phyloP scores from a whole-genome alignment of 2,888 invertebrate genomes.

The Lasioglossum calceatum region DNA sequence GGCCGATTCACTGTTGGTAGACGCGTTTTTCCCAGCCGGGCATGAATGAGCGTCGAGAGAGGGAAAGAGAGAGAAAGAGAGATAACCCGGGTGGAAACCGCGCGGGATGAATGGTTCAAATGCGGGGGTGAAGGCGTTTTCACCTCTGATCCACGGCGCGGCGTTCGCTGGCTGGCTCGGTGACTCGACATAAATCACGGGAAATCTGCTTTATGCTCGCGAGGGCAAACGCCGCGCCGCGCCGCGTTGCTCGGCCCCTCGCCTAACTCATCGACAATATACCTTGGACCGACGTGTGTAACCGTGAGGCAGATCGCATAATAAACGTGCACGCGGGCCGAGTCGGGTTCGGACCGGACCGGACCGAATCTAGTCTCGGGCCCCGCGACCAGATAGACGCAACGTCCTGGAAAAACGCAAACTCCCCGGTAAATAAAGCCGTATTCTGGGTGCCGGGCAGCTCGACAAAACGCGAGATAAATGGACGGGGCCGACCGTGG shows the following conservation, averaged over 20 bases:
- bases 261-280: slow-evolving; percentile 68
- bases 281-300: slow-evolving; percentile 52
- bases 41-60: slow-evolving; percentile 70
- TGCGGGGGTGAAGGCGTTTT: slow-evolving; percentile 68
- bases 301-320: slow-evolving; percentile 66
- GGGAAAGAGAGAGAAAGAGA: not conserved
- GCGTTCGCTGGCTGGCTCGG: slow-evolving; percentile 56
- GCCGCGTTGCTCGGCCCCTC: slow-evolving; percentile 70
- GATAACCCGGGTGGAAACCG: slow-evolving; percentile 61
- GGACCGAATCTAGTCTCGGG: slow-evolving; percentile 1
- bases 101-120: slow-evolving; percentile 68
- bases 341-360: not conserved
- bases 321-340: slow-evolving; percentile 65
- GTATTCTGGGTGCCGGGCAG: slow-evolving; percentile 65
- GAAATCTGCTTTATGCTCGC: slow-evolving; percentile 77
- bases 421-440: slow-evolving; percentile 67
- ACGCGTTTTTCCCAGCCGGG: slow-evolving; percentile 53
- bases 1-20: slow-evolving; percentile 28
- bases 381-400: slow-evolving; percentile 48
- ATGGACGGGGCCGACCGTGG: slow-evolving; percentile 57
- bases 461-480: slow-evolving; percentile 74
- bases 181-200: slow-evolving; percentile 81
- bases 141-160: slow-evolving; percentile 48
- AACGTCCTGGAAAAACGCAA: slow-evolving; percentile 71
- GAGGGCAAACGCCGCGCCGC: slow-evolving; percentile 61